Percentiles rank a stretch among this genome's conserved stretches.
Conservation (phyloP, 2,888 invertebrate species). For the Oscheius sp. region DNA sequence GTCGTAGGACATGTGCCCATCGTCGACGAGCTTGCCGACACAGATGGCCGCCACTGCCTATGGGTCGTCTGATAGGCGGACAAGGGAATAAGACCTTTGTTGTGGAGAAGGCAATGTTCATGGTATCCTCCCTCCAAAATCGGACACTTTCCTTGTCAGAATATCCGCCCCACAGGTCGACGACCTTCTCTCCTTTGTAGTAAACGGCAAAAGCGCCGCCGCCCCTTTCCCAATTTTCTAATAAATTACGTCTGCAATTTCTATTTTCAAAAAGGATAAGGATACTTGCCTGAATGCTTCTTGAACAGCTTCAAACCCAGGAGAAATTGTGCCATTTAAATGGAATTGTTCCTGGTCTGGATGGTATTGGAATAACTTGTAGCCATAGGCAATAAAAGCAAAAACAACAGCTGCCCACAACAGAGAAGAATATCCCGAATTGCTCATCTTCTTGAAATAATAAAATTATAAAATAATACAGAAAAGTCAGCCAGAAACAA, state of each 20-base stretch:
- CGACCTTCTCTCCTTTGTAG: conserved; percentile 70
- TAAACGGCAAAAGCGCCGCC: conserved; percentile 74
- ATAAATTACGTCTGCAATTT: conserved; percentile 57
- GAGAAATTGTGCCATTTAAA: not conserved
- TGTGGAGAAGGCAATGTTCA: conserved; percentile 50
- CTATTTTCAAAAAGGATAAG: not conserved
- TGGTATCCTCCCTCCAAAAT: conserved; percentile 62
- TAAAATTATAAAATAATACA: not conserved
- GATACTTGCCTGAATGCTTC: conserved; percentile 19
- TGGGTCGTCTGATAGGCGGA: not conserved
- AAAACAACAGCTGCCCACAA: not conserved
- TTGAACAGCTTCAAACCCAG: conserved; percentile 13
- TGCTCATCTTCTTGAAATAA: not conserved
- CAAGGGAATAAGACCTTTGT: conserved; percentile 27
- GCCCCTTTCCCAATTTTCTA: conserved; percentile 69
- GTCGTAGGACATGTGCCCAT: conserved; percentile 73
- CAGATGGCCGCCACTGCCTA: conserved; percentile 65
- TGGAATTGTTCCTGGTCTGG: conserved; percentile 15
- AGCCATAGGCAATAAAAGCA: conserved; percentile 21
- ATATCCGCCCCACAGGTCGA: conserved; percentile 75
- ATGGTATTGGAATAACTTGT: conserved; percentile 5
- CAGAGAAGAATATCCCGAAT: too few relatives aligned
- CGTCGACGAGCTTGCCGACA: conserved; percentile 73
- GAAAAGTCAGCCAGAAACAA: too few relatives aligned
- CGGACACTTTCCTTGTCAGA: conserved; percentile 63